Conservation (phyloP, 1,140 invertebrate species). For the Brachionus asplanchnoidis region DNA sequence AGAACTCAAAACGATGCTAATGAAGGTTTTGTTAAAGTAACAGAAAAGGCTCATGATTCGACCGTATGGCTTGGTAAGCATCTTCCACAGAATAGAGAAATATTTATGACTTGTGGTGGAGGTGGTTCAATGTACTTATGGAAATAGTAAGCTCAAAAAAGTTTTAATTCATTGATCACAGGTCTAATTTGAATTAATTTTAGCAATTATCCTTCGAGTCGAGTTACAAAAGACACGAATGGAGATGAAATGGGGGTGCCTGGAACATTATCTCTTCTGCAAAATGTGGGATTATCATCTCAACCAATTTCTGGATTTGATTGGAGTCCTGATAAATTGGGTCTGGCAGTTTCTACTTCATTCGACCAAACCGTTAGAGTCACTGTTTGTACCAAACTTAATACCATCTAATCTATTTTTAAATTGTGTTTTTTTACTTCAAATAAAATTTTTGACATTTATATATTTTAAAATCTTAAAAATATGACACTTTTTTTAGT, state of each 20-base stretch:
- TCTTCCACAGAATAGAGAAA: constrained; percentile 84
- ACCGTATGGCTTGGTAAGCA: constrained; percentile 80
- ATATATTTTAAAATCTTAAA: too few species aligned
- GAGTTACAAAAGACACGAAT: constrained; percentile 66
- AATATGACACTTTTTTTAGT: too few species aligned
- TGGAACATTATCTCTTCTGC: constrained; percentile 70
- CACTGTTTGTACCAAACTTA: constrained; percentile 81
- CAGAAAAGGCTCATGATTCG: constrained; percentile 74
- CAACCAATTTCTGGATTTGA: constrained; percentile 83
- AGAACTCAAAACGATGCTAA: constrained; percentile 73
- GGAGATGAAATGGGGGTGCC: constrained; percentile 68
- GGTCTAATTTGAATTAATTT: constrained; percentile 23
- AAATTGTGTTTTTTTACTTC: background rate
- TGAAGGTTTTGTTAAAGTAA: constrained; percentile 74
- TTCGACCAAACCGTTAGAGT: constrained; percentile 87
- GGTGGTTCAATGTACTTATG: constrained; percentile 78
- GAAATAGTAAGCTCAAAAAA: constrained; percentile 72
- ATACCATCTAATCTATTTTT: constrained; percentile 52
- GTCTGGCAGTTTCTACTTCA: constrained; percentile 76
- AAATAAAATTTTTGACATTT: background rate
- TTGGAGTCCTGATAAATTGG: constrained; percentile 83
- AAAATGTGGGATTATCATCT: constrained; percentile 73
- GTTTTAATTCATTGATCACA: too few species aligned
- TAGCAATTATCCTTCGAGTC: constrained; percentile 75
- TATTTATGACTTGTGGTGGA: constrained; percentile 85